Evolutionary conservation across 1,140 invertebrate species (phyloP), one percentile per base, ranked within the genome.

Genomic region (Drosophila orena): DNA sequence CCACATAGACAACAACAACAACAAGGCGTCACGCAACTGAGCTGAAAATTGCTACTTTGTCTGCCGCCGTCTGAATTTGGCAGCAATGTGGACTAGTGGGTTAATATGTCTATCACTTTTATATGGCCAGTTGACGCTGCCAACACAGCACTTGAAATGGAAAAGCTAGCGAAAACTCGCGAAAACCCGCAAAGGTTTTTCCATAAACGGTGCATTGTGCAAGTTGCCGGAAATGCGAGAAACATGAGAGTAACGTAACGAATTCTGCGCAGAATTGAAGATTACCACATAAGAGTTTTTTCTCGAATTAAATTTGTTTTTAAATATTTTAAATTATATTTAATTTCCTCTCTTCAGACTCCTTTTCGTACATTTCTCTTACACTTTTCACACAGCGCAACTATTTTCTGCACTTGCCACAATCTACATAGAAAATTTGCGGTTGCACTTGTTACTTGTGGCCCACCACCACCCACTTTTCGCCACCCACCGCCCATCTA

Each of bases 101-200:
- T 86, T 86, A 86, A 86, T 86, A 86, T 86, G 83, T 86, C 83
- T 86, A 86, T 86, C 83, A 83, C 75, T 83, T 86, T 79, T 89
- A 88, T 79, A 86, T 73, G 83, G 79, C 79, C 68, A 83, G 79
- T 86, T 86, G 79, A 59, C 70, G 76, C 62, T 71, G 15, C 79
- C 79, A 83, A 86, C 72, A 49, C 40, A 57, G 24, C 38, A 24
- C 43, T 30, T 35, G 24, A 20, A 20, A 20, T 20, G 17, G 42
- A 50, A 50, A 38, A 38, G 10, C 30, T 38, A 5, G 37, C 37
- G 11, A 38, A 38, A 38, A 38, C 20, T 11, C 24, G 4, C 37
- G 11, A 38, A 38, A 38, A 38, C 20, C 7, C 24, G 4, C 24
- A 17, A 38, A 38, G 12, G 47, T 24, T 42, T 61, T 53, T 22